Evolutionary conservation across 2,113 vertebrate genomes (phyloP), one percentile per base, ranked within the genome.

Genomic region (Helogale parvula): DNA sequence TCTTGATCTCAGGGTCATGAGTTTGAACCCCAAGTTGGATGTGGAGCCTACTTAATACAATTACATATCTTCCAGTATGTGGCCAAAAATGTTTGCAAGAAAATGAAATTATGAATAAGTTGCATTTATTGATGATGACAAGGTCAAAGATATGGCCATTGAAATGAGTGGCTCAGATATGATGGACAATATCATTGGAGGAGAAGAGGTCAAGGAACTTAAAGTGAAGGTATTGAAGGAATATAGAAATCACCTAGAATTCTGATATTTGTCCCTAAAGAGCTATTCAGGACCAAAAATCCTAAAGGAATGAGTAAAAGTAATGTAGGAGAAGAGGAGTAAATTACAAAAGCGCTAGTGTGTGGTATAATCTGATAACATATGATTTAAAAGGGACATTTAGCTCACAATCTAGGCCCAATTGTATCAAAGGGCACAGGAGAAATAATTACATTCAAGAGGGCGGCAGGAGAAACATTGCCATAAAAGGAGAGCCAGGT

Each of bases 201-300:
- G 33, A 82, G 47, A 69, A 81, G 76, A 54, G 2, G n/a, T 91
- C 27, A 91, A 33, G 35, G 63, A 82, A 54, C 45, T 94, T 76
- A 65, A 90, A 90, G 41, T 6, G 6, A 81, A 82, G 17, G 5
- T 60, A 17, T 9, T 77, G 69, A 77, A 90, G 69, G 38, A 66
- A 68, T 85, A 68, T 31, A 57, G 47, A 90, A 90, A 69, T 95
- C 80, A 84, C 57, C 69, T 90, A 77, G 35, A 84, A 77, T 41
- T 68, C 57, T 57, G 68, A 74, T 65, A 74, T 19, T 60, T 72
- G 63, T 88, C 11, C 50, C 63, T 94, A 35, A 52, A 88, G 23
- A 94, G 38, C 81, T 29, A 87, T 63, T 35, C 38, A 38, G 52
- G 23, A 88, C 54, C 74, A 88, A 81, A 88, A 94, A 10, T 47